Evolutionary conservation across 2,888 invertebrate genomes (phyloP).

Genomic region (Salticus scenicus): DNA sequence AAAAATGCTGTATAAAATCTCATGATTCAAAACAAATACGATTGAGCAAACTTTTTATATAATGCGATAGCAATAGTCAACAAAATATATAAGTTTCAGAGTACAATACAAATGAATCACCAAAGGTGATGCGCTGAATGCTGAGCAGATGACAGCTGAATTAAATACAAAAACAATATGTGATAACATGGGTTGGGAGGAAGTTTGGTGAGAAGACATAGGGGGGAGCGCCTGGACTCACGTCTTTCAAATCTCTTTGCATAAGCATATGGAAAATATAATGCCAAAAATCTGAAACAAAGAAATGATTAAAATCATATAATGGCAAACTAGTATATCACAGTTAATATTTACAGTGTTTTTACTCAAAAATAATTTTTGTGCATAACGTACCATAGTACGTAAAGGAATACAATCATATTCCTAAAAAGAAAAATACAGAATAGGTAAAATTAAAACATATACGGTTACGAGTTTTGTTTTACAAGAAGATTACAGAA

Average conservation of each 20-base stretch:
- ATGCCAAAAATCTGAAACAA: conserved; percentile 68
- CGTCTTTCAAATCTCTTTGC: conserved; percentile 63
- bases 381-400: too few species aligned
- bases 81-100: too few species aligned
- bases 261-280: conserved; percentile 69
- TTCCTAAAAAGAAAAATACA: too few species aligned
- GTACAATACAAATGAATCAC: background rate
- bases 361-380: too few species aligned
- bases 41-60: background rate
- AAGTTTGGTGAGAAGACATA: background rate
- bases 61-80: background rate
- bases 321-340: too few species aligned
- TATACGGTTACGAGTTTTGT: too few species aligned
- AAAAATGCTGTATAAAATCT: too few species aligned
- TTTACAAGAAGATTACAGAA: too few species aligned
- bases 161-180: background rate
- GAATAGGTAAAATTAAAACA: too few species aligned
- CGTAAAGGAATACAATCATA: too few species aligned
- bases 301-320: too few species aligned
- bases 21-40: background rate
- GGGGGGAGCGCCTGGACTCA: conserved; percentile 33
- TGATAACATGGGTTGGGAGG: background rate
- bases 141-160: background rate
- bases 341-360: too few species aligned
- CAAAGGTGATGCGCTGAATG: background rate